A percentile compares a stretch with the other conserved stretches of the same genome.
phyloP scores from a whole-genome alignment of 2,888 invertebrate species.

The Athalia circularis region DNA sequence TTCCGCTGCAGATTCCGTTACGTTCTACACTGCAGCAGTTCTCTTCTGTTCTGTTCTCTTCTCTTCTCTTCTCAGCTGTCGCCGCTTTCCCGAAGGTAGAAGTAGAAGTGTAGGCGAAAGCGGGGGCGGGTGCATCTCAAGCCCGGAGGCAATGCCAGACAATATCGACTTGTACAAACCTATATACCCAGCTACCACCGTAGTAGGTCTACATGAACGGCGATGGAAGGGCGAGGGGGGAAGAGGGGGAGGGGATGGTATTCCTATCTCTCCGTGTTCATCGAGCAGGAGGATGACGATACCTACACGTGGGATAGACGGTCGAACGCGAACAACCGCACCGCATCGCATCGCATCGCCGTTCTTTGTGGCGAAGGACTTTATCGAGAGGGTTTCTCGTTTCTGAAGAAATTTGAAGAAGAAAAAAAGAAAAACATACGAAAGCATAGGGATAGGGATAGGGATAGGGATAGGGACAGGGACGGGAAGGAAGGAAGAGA shows the following conservation, averaged over 20 bases:
- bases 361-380: neutral
- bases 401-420: neutral
- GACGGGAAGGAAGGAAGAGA: too few relatives aligned
- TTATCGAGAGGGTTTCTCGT: neutral
- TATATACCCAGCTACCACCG: neutral
- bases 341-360: too few relatives aligned
- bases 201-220: neutral
- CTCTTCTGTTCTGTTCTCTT: too few relatives aligned
- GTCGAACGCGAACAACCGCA: too few relatives aligned
- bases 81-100: neutral
- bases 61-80: constrained; percentile 27
- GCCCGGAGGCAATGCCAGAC: constrained; percentile 44
- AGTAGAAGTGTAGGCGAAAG: too few relatives aligned
- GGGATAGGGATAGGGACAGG: neutral
- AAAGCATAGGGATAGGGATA: neutral
- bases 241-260: too few relatives aligned
- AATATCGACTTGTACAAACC: constrained; percentile 42
- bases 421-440: neutral
- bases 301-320: neutral
- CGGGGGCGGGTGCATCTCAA: constrained; percentile 32
- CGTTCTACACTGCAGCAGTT: neutral
- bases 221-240: too few relatives aligned
- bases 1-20: constrained; percentile 29
- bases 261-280: constrained; percentile 3
- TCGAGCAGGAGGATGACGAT: neutral